These are phyloP conservation scores for Meteorus sp. DNA, from an alignment of 1,140 invertebrate species.

Conservation along the genomic window DNA sequence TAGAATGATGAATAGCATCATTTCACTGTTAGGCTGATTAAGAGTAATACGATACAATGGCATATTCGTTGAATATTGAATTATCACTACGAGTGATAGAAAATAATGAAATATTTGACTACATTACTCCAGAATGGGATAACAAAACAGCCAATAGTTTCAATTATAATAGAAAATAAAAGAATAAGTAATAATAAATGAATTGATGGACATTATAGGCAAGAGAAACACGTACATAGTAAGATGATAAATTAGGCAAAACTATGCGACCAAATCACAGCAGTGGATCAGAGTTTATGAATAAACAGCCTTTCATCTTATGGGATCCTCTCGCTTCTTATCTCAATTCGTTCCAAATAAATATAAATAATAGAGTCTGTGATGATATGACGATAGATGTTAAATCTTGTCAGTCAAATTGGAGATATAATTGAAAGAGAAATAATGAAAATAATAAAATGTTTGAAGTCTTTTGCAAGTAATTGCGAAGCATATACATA, in stretches of 20 bases:
- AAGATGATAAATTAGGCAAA: conserved; percentile 21
- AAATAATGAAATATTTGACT: no score
- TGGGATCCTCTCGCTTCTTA: conserved; percentile 32
- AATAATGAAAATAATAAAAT: conserved; percentile 27
- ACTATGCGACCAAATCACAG: conserved; percentile 42
- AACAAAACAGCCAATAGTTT: neutral
- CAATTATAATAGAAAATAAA: neutral
- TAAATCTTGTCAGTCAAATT: neutral
- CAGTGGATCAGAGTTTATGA: conserved; percentile 37
- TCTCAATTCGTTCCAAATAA: conserved; percentile 26
- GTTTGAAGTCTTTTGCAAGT: conserved; percentile 37
- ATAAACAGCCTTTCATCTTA: conserved; percentile 38
- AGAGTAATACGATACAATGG: no score
- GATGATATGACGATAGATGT: neutral
- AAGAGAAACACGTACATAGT: conserved; percentile 10
- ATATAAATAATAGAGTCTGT: conserved; percentile 27
- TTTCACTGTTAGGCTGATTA: no score
- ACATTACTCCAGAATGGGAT: no score
- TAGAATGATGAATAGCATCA: neutral
- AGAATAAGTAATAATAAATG: neutral
- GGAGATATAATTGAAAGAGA: conserved; percentile 22
- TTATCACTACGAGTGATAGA: no score
- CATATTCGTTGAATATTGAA: no score
- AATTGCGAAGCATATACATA: conserved; percentile 41
- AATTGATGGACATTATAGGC: neutral